Evolutionary conservation across 2,797 vertebrate genomes (phyloP), one percentile per base, ranked within the genome.

Genomic region (Eremophila alpestris): DNA sequence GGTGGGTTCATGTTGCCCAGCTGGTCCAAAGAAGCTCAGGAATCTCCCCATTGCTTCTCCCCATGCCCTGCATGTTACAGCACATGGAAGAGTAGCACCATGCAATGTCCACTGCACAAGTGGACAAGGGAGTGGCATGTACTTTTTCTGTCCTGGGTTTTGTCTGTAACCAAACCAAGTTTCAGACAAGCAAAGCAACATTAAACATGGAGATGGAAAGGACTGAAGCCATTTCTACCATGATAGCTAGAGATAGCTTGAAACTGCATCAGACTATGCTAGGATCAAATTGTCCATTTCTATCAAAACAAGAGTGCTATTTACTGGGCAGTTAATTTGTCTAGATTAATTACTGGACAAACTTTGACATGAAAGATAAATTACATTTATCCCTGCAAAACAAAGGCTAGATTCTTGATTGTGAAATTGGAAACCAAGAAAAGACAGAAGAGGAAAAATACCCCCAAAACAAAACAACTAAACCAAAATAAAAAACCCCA

Each of bases 91-190:
- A 23, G 4, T 7, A 45, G 24, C 2, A 1, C 27, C 9, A 9
- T 2, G 0, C 7, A 18, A 12, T 11, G 16, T 4, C 36, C 4
- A 0, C 3, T 32, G 32, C 41, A 71, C 13, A 40, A 46, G 4
- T 0, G 2, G 30, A 65, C 9, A 4, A 18, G 3, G 6, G 22
- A 48, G 3, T 15, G 14, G 13, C 9, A 16, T 26, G 16, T 12
- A 14, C 8, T 9, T 59, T 45, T 76, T 76, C 18, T 73, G 27
- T 45, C 34, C 22, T 65, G 34, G 7, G 16, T 69, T 95, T 87
- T 87, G 27, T 22, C n/a, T 38, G 9, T 5, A 74, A 79, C 46
- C 16, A 77, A 77, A 29, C 5, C 2, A 34, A 38, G 16, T 49
- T 84, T 67, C 59, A 59, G 34, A 63, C 3, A 41, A 76, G 10